phyloP scores from a whole-genome alignment of 2,888 invertebrate species.

The Hipparchia semele region DNA sequence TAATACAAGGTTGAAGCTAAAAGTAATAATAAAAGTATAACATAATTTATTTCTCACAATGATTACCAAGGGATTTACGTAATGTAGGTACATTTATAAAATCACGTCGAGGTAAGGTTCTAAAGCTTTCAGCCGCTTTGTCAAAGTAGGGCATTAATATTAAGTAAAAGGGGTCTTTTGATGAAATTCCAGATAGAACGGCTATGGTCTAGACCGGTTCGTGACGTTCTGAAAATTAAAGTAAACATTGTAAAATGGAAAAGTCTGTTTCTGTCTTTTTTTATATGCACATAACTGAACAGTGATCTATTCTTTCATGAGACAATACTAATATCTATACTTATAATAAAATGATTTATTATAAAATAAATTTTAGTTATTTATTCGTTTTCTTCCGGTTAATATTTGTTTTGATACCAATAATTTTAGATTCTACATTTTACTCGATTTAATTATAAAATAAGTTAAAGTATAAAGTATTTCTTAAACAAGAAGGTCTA shows the following conservation, averaged over 20 bases:
- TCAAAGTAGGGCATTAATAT: constrained; percentile 22
- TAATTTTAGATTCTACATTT: no score
- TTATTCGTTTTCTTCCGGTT: neutral
- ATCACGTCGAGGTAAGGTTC: constrained; percentile 15
- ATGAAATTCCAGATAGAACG: constrained; percentile 16
- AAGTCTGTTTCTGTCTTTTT: neutral
- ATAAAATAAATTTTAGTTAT: neutral
- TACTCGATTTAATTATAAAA: neutral
- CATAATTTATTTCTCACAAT: constrained; percentile 5
- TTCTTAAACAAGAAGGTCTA: neutral
- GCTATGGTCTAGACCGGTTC: constrained; percentile 10
- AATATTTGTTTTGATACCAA: neutral
- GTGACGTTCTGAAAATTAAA: neutral
- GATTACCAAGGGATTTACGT: neutral
- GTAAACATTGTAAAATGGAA: neutral
- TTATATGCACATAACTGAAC: neutral
- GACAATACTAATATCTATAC: neutral
- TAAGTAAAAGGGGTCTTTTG: constrained; percentile 19
- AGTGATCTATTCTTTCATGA: neutral
- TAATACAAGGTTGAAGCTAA: no score
- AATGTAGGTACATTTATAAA: constrained; percentile 12
- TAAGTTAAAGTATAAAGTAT: neutral
- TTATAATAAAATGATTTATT: neutral
- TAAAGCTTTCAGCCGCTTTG: constrained; percentile 23
- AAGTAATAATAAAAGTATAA: no score